phyloP scores from a whole-genome alignment of 1,140 invertebrate genomes.

The Pinna nobilis region DNA sequence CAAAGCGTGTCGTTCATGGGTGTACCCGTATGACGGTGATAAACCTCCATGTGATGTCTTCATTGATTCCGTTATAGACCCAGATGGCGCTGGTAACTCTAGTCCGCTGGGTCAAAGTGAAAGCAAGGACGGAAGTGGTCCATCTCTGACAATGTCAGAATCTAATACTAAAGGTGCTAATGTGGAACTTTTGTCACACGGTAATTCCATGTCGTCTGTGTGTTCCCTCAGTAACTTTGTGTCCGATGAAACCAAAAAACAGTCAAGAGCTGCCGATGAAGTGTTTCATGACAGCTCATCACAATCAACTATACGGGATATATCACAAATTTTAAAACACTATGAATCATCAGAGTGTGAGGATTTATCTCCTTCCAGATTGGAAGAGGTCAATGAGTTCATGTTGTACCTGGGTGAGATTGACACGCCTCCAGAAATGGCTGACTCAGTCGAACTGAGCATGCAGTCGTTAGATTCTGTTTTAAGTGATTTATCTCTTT shows the following conservation, averaged over 20 bases:
- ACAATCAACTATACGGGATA: conserved; percentile 15
- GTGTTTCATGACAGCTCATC: conserved; percentile 8
- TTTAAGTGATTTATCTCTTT: conserved; percentile 31
- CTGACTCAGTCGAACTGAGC: conserved; percentile 47
- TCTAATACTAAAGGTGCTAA: conserved; percentile 9
- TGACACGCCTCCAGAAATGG: conserved; percentile 39
- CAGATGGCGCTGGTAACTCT: no score
- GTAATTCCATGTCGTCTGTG: not conserved
- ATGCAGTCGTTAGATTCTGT: conserved; percentile 46
- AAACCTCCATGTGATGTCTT: conserved; percentile 73
- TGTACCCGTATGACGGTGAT: conserved; percentile 83
- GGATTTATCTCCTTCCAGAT: not conserved
- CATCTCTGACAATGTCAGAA: conserved; percentile 5
- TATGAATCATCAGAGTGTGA: conserved; percentile 21
- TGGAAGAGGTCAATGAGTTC: conserved; percentile 28
- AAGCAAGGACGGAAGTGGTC: not conserved
- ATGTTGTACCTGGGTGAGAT: conserved; percentile 36
- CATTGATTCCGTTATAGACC: conserved; percentile 14
- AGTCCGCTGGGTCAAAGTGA: not conserved
- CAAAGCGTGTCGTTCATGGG: conserved; percentile 86
- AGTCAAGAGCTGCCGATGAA: conserved; percentile 14
- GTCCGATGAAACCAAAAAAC: not conserved
- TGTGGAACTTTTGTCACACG: not conserved
- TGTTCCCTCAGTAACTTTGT: not conserved
- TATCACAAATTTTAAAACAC: conserved; percentile 32